Conservation (phyloP, 2,888 invertebrate species). For the Choristoneura rosaceana region DNA sequence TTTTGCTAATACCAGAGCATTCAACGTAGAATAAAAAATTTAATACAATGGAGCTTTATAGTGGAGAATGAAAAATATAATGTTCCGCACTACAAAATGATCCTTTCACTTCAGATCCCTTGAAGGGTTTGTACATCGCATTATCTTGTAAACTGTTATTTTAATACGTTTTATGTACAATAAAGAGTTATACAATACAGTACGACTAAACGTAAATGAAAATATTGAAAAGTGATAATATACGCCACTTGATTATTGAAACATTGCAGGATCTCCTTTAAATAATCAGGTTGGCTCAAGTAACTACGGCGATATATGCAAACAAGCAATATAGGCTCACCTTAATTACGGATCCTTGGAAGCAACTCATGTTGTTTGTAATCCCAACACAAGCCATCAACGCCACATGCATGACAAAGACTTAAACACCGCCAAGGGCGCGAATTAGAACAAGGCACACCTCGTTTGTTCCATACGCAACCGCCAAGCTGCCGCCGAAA, state of each 20-base stretch:
- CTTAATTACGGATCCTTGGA: conserved; percentile 34
- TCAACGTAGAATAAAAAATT: too few species aligned
- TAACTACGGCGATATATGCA: conserved; percentile 21
- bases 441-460: conserved; percentile 26
- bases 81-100: too few species aligned
- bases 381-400: conserved; percentile 28
- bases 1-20: too few species aligned
- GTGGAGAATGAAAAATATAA: too few species aligned
- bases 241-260: neutral
- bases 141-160: too few species aligned
- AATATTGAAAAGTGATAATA: neutral
- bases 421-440: conserved; percentile 24
- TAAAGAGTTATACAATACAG: too few species aligned
- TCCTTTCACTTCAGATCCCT: too few species aligned
- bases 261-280: conserved; percentile 4
- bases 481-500: neutral
- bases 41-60: too few species aligned
- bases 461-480: conserved; percentile 15
- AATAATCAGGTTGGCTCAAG: conserved; percentile 10
- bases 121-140: too few species aligned
- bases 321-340: conserved; percentile 26
- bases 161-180: too few species aligned
- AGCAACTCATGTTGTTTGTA: conserved; percentile 33
- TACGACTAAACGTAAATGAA: neutral
- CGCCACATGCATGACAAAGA: conserved; percentile 34